Conservation (phyloP, 2,113 vertebrate species). For the Xyliphius kryptos region DNA sequence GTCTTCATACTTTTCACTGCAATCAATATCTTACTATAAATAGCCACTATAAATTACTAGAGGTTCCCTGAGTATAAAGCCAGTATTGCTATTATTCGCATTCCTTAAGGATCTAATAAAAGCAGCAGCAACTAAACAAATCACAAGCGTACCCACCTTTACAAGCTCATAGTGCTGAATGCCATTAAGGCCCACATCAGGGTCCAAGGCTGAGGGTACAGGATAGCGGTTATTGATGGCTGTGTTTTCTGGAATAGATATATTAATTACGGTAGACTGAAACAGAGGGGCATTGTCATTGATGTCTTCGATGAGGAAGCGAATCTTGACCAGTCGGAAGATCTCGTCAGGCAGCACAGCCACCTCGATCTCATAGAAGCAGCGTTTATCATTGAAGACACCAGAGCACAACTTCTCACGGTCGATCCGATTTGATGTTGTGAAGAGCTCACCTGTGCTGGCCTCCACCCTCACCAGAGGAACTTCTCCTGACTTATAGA, state of each 20-base stretch:
- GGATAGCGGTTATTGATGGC: slow-evolving; percentile 91
- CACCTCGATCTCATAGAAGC: slow-evolving; percentile 96
- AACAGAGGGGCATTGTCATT: slow-evolving; percentile 97
- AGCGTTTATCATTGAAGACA: slow-evolving; percentile 74
- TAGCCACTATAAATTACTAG: too few relatives aligned
- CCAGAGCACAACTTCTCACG: slow-evolving; percentile 92
- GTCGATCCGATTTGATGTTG: slow-evolving; percentile 86
- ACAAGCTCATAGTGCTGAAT: slow-evolving; percentile 94
- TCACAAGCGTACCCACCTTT: slow-evolving; percentile 72
- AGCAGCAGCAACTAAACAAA: too few relatives aligned
- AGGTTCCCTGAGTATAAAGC: too few relatives aligned
- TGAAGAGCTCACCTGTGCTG: slow-evolving; percentile 92
- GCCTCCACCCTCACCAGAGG: slow-evolving; percentile 90
- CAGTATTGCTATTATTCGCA: too few relatives aligned
- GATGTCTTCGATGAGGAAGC: slow-evolving; percentile 98
- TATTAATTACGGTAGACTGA: slow-evolving; percentile 94
- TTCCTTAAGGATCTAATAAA: too few relatives aligned
- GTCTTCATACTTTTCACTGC: too few relatives aligned
- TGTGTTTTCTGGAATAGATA: slow-evolving; percentile 95
- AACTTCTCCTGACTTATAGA: slow-evolving; percentile 92
- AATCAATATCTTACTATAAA: too few relatives aligned
- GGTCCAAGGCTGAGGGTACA: slow-evolving; percentile 88
- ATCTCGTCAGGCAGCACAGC: slow-evolving; percentile 94
- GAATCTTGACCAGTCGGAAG: slow-evolving; percentile 93
- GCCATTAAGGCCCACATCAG: slow-evolving; percentile 88